These are phyloP conservation scores for Cylindroiulus punctatus DNA, from an alignment of 2,888 invertebrate species.

Conservation along the genomic window DNA sequence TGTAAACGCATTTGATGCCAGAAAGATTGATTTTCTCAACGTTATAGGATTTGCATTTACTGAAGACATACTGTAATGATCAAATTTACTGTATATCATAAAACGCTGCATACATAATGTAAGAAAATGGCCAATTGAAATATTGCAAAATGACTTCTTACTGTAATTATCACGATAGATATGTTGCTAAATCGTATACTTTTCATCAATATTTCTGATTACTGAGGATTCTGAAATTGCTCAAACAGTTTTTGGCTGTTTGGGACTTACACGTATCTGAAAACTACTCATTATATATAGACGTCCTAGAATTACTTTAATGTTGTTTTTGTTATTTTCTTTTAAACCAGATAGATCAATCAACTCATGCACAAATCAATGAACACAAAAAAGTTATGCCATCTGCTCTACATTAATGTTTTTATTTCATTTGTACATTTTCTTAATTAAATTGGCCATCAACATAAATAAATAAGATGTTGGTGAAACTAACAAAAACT, in stretches of 20 bases:
- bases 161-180: not conserved
- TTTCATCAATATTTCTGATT: too few species aligned
- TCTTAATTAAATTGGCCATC: conserved; percentile 42
- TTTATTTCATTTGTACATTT: conserved; percentile 46
- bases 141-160: not conserved
- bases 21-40: not conserved
- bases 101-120: too few species aligned
- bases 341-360: not conserved
- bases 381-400: not conserved
- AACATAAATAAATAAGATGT: conserved; percentile 45
- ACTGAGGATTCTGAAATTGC: too few species aligned
- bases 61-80: not conserved
- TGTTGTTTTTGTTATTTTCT: not conserved
- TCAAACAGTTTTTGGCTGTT: too few species aligned
- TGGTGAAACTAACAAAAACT: conserved; percentile 25
- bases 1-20: not conserved
- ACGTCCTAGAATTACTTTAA: not conserved
- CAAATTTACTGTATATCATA: not conserved
- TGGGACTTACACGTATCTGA: too few species aligned
- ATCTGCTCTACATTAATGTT: conserved; percentile 29
- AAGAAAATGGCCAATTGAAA: not conserved
- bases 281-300: too few species aligned
- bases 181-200: too few species aligned
- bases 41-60: not conserved
- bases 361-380: not conserved